A percentile compares a stretch with the other conserved stretches of the same genome.
phyloP scores from a whole-genome alignment of 2,113 vertebrate genomes.

The Colinus virginianus region DNA sequence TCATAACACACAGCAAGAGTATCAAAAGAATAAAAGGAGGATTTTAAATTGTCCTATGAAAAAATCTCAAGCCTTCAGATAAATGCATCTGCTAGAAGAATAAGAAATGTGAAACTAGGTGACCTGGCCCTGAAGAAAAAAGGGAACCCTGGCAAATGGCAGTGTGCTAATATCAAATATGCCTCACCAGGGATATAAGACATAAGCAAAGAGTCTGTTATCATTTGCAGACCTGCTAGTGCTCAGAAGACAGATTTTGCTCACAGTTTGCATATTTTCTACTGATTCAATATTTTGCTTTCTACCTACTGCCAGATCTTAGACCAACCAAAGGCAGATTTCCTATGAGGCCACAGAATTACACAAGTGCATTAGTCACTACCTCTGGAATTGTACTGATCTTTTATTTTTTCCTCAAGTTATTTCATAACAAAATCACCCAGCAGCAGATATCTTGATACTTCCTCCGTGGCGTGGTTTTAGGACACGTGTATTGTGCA shows the following conservation, averaged over 20 bases:
- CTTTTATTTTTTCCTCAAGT: not conserved
- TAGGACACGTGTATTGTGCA: not conserved
- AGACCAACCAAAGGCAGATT: not conserved
- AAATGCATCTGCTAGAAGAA: not conserved
- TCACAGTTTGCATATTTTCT: not conserved
- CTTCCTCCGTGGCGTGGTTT: not conserved
- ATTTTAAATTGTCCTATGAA: not conserved
- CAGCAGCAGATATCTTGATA: not conserved
- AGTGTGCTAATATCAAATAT: not conserved
- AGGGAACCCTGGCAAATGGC: not conserved
- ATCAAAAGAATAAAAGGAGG: not conserved
- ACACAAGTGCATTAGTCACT: not conserved
- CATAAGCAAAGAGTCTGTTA: not conserved
- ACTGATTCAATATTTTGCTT: not conserved
- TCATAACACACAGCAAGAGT: slow-evolving; percentile 29
- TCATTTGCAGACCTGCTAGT: not conserved
- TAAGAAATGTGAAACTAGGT: not conserved
- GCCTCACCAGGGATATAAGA: not conserved
- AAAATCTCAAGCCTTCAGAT: not conserved
- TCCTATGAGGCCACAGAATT: not conserved
- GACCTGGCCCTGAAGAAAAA: not conserved
- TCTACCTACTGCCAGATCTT: not conserved
- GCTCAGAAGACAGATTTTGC: not conserved
- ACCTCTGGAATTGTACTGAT: not conserved
- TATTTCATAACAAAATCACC: not conserved